These are phyloP conservation scores for Poeciliopsis retropinna DNA, from an alignment of 2,113 vertebrate genomes.

Conservation along the genomic window DNA sequence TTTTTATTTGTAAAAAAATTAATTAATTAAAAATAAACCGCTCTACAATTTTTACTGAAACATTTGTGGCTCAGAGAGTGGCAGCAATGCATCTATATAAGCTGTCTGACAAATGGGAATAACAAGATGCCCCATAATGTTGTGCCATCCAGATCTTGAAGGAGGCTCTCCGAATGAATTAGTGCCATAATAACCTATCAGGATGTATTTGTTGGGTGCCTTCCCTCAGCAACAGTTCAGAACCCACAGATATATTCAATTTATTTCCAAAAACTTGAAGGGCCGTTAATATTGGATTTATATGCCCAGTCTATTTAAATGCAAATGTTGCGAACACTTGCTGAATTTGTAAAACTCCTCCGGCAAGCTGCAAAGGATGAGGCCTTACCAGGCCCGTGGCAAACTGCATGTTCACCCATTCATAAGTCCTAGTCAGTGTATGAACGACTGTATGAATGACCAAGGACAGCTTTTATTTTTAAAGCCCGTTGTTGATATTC, in stretches of 20 bases:
- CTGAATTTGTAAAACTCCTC: background rate
- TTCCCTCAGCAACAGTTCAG: background rate
- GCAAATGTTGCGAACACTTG: background rate
- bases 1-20: no score
- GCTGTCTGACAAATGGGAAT: background rate
- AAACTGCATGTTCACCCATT: conserved; percentile 17
- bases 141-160: background rate
- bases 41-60: background rate
- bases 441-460: conserved; percentile 7
- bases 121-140: background rate
- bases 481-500: conserved; percentile 3
- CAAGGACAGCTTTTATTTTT: conserved; percentile 20
- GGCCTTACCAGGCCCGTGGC: background rate
- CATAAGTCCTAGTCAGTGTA: conserved; percentile 1
- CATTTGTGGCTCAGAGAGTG: background rate
- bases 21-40: no score
- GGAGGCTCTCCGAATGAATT: background rate
- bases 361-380: background rate
- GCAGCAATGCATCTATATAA: background rate
- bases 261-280: background rate
- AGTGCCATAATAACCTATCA: background rate
- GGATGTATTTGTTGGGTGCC: background rate
- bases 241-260: background rate
- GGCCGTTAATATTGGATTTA: background rate
- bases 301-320: background rate